A percentile compares a stretch with the other conserved stretches of the same genome.
Conservation (phyloP, 2,113 vertebrate genomes). For the Dipodomys ordii region DNA sequence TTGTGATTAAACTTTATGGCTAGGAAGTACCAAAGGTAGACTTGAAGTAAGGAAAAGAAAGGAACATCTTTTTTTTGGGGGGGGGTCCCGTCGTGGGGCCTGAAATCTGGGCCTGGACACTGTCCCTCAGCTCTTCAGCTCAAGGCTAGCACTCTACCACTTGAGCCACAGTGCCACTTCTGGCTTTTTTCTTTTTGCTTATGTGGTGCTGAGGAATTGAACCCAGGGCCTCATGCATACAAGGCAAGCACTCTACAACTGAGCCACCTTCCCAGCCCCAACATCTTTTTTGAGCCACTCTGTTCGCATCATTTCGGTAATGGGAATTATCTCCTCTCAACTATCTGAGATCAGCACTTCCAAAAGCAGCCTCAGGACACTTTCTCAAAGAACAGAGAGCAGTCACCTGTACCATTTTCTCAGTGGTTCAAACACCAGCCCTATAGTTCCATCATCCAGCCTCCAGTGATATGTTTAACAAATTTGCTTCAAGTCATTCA, state of each 20-base stretch:
- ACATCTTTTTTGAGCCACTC: not conserved
- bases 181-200: too few species aligned
- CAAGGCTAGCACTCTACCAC: too few species aligned
- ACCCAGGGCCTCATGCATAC: too few species aligned
- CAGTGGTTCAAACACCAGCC: not conserved
- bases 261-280: too few species aligned
- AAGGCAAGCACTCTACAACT: too few species aligned
- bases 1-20: not conserved
- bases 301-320: not conserved
- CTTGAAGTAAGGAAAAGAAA: not conserved
- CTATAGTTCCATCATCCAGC: not conserved
- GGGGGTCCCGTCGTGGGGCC: too few species aligned
- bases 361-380: not conserved
- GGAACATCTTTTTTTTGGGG: not conserved
- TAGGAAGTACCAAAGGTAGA: not conserved
- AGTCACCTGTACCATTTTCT: not conserved
- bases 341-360: not conserved
- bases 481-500: not conserved
- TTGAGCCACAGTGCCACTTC: too few species aligned
- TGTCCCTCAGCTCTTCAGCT: too few species aligned
- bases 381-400: not conserved
- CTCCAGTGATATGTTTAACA: not conserved
- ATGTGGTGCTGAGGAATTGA: too few species aligned
- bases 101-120: too few species aligned
- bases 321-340: not conserved